These are phyloP conservation scores for Camponotus fellah DNA, from an alignment of 2,888 invertebrate genomes.

Conservation along the genomic window DNA sequence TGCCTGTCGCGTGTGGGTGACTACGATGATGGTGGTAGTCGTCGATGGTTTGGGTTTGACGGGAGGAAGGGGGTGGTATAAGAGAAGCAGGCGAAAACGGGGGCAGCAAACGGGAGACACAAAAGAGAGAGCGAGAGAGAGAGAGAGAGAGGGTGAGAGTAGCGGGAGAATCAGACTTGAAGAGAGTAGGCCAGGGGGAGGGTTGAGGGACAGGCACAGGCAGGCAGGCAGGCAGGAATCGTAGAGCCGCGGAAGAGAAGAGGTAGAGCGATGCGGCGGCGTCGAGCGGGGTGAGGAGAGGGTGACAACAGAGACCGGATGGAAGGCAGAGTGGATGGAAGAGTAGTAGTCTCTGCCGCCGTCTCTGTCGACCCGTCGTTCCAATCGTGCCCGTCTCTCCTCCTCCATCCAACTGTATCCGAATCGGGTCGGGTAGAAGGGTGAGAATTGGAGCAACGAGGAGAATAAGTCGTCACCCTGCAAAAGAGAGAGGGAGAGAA, in stretches of 20 bases:
- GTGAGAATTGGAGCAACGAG: constrained; percentile 54
- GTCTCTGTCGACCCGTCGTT: constrained; percentile 49
- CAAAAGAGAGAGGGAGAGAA: constrained; percentile 39
- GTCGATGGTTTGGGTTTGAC: constrained; percentile 65
- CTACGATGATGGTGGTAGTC: constrained; percentile 68
- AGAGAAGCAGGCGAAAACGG: constrained; percentile 56
- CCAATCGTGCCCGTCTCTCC: constrained; percentile 53
- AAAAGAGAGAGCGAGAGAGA: constrained; percentile 23
- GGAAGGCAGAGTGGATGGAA: constrained; percentile 68
- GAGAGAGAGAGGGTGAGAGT: constrained; percentile 44
- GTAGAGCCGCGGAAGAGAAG: constrained; percentile 71
- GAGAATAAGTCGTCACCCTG: constrained; percentile 34
- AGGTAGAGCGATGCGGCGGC: constrained; percentile 54
- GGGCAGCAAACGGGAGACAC: constrained; percentile 35
- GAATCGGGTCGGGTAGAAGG: constrained; percentile 56
- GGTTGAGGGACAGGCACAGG: constrained; percentile 55
- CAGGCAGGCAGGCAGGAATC: constrained; percentile 68
- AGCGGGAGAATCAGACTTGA: constrained; percentile 50
- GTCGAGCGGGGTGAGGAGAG: constrained; percentile 55
- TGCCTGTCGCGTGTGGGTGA: constrained; percentile 68
- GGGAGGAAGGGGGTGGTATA: constrained; percentile 44
- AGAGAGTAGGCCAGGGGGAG: constrained; percentile 49
- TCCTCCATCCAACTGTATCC: constrained; percentile 42
- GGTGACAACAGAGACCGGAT: constrained; percentile 73
- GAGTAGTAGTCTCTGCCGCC: constrained; percentile 61